phyloP scores from a whole-genome alignment of 2,888 invertebrate species.

The Melipona bicolor region DNA sequence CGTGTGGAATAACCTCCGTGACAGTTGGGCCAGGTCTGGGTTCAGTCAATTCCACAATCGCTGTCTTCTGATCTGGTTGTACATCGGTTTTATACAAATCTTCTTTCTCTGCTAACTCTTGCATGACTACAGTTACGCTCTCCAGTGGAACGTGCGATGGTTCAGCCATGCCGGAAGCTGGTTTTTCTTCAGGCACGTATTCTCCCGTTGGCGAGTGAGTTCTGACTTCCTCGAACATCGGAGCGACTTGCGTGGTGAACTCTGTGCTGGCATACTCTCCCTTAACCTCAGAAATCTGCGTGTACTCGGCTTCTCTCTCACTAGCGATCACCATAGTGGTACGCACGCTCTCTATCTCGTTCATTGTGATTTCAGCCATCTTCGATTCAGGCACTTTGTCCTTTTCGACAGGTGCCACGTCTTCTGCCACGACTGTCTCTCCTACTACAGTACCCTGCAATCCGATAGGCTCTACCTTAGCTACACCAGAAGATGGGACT shows the following conservation, averaged over 20 bases:
- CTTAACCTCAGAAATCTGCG: constrained; percentile 79
- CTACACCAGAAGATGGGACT: constrained; percentile 82
- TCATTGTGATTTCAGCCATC: constrained; percentile 83
- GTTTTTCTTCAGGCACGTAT: constrained; percentile 80
- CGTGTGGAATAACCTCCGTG: constrained; percentile 80
- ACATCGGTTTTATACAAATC: constrained; percentile 81
- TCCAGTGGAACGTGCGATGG: constrained; percentile 77
- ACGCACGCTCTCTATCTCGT: constrained; percentile 84
- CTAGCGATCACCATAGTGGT: constrained; percentile 85
- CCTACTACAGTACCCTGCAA: constrained; percentile 85
- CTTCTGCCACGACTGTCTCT: constrained; percentile 86
- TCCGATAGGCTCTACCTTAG: constrained; percentile 82
- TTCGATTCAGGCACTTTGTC: constrained; percentile 82
- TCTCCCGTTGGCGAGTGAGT: constrained; percentile 83
- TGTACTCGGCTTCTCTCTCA: constrained; percentile 85
- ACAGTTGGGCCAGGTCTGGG: constrained; percentile 77
- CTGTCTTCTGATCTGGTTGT: constrained; percentile 83
- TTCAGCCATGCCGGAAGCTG: constrained; percentile 82
- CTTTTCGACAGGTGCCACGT: constrained; percentile 83
- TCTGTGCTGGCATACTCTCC: constrained; percentile 84
- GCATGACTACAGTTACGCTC: constrained; percentile 82
- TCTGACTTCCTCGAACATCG: constrained; percentile 84
- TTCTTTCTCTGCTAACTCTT: constrained; percentile 84
- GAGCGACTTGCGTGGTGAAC: constrained; percentile 84
- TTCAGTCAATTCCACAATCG: constrained; percentile 82